These are phyloP conservation scores for Cygnus buccinator DNA, from an alignment of 2,113 vertebrate genomes.

Conservation along the genomic window DNA sequence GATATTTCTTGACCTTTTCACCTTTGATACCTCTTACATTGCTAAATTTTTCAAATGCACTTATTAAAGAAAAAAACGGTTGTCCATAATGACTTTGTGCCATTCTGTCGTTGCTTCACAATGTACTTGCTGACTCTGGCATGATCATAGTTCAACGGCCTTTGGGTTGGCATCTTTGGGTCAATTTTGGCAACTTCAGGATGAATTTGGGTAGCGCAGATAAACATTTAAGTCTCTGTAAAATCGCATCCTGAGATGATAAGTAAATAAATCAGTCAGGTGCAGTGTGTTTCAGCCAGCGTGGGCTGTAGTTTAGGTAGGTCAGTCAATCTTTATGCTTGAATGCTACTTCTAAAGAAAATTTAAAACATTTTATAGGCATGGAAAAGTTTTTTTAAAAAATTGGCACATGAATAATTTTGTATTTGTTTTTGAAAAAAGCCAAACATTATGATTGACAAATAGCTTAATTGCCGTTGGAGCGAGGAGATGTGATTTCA, in stretches of 20 bases:
- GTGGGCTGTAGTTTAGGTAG: not conserved
- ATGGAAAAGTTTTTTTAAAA: not conserved
- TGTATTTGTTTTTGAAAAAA: not conserved
- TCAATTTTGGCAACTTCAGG: slow-evolving; percentile 40
- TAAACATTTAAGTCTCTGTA: not conserved
- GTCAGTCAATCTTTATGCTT: not conserved
- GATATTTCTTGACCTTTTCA: not conserved
- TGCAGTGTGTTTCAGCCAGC: not conserved
- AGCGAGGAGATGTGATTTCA: not conserved
- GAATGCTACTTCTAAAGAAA: not conserved
- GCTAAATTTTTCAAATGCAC: not conserved
- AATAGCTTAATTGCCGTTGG: slow-evolving; percentile 6
- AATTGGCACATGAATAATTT: not conserved
- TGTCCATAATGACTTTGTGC: not conserved
- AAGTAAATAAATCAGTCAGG: not conserved
- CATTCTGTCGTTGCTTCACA: not conserved
- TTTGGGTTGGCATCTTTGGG: slow-evolving; percentile 4
- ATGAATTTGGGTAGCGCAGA: not conserved
- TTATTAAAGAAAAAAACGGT: not conserved
- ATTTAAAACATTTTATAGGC: not conserved
- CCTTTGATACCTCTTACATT: not conserved
- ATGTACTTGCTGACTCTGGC: slow-evolving; percentile 25
- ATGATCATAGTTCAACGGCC: not conserved
- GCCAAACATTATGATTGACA: not conserved
- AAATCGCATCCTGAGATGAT: not conserved